Evolutionary conservation across 2,113 vertebrate genomes (phyloP), one percentile per base, ranked within the genome.

Genomic region (Tretioscincus oriximinensis): DNA sequence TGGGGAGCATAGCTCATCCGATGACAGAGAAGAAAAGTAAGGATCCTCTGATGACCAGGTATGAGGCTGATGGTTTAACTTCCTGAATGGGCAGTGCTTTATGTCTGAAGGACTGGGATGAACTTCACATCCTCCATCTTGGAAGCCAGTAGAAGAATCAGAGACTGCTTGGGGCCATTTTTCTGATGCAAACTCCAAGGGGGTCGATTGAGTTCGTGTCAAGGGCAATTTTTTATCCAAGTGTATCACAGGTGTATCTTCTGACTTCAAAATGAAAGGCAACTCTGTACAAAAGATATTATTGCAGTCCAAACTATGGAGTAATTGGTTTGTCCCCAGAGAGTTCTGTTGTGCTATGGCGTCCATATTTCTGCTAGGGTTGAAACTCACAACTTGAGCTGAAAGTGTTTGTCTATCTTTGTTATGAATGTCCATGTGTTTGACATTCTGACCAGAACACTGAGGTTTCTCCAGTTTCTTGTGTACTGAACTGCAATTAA

Each of bases 1-100:
- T 0, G 88, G 91, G 41, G 90, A 89, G 26, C 5, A 1, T 0
- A 85, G 66, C 2, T 85, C 73, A 0, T 89, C 92, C 63, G 91
- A 84, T 28, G 91, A 90, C 6, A 87, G 64, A 0, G 93, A 85
- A 12, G 92, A 93, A 89, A 95, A 95, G 82, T 95, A 94, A 68
- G 95, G 93, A 29, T 95, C 93, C 87, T 96, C 94, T 66, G 85
- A 89, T 26, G 92, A 92, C 81, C 91, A 92, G 77, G 70, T 79
- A 72, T 84, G 10, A 5, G 80, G 80, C 73, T 84, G 35, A 35
- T 64, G 81, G 26, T 11, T 45, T 0, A 41, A 82, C 21, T 70
- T 1, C 0, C 0, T 31, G 21, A 26, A 68, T 7, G 24, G 31
- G 14, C 10, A 54, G 28, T 51, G 5, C 16, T 73, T 6, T 7